Evolutionary conservation across 1,140 invertebrate genomes (phyloP), one percentile per base, ranked within the genome.

Genomic region (Hyphantria cunea): DNA sequence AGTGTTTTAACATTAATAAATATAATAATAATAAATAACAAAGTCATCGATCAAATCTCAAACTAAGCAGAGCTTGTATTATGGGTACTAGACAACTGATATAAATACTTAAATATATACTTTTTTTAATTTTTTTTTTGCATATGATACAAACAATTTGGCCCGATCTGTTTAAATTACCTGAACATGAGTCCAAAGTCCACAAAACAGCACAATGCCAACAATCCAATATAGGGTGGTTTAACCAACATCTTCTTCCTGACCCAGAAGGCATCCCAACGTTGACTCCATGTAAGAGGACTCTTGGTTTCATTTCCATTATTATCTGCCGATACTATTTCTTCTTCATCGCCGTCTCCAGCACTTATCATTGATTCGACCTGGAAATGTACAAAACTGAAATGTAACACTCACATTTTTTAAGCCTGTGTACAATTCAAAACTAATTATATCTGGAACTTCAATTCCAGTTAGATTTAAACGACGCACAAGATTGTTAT

Each of bases 121-220:
- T n/a, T n/a, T n/a, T n/a, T n/a, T n/a, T n/a, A n/a, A n/a, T n/a
- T n/a, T n/a, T n/a, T n/a, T n/a, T n/a, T n/a, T n/a, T n/a, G n/a
- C n/a, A n/a, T n/a, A n/a, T n/a, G n/a, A n/a, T n/a, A n/a, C n/a
- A n/a, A n/a, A n/a, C n/a, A n/a, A n/a, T n/a, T n/a, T n/a, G n/a
- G n/a, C n/a, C 17, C 17, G 2, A 25, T 45, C 33, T 47, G 25
- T 44, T 12, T 58, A 55, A 47, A 44, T 62, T 56, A 92, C 92
- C 92, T 93, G 59, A 92, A 92, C 92, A 93, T 93, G 9, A 93
- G 73, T 11, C 92, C 92, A 72, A 93, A 93, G 68, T 93, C 92
- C 0, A 92, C 92, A 58, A 93, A 92, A 65, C 91, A 92, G 61
- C 90, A 92, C 0, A 93, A 74, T 11, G 82, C 75, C 6, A 93